These are phyloP conservation scores for Aptenodytes forsteri DNA, from an alignment of 2,113 vertebrate genomes.

Conservation along the genomic window DNA sequence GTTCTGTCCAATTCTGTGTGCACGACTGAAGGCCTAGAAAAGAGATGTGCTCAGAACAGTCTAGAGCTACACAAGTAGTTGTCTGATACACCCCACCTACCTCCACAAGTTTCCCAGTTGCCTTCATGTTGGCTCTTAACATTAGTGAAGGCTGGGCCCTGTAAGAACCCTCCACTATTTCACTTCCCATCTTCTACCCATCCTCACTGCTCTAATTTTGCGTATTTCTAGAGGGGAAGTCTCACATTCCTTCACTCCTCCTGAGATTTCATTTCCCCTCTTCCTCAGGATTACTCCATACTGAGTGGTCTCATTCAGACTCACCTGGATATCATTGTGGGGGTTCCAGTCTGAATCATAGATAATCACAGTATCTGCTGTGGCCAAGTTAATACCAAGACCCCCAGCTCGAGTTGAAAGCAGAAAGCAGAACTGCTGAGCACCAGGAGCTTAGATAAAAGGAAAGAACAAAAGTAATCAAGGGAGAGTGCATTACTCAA, in stretches of 20 bases:
- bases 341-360: conserved; percentile 99
- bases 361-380: conserved; percentile 97
- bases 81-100: background rate
- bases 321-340: conserved; percentile 98
- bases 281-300: background rate
- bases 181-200: background rate
- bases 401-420: conserved; percentile 97
- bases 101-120: background rate
- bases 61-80: background rate
- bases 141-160: background rate
- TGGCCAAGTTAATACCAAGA: conserved; percentile 96
- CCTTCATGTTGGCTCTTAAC: background rate
- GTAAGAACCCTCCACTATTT: background rate
- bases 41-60: background rate
- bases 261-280: background rate
- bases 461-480: background rate
- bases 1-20: conserved; percentile 97
- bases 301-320: background rate
- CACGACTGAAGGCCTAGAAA: conserved; percentile 93
- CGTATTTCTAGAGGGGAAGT: background rate
- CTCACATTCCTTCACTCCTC: background rate
- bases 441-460: conserved; percentile 86
- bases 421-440: conserved; percentile 96
- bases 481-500: background rate
- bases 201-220: background rate